phyloP scores from a whole-genome alignment of 1,140 invertebrate species.

The Sarcophaga peregrina region DNA sequence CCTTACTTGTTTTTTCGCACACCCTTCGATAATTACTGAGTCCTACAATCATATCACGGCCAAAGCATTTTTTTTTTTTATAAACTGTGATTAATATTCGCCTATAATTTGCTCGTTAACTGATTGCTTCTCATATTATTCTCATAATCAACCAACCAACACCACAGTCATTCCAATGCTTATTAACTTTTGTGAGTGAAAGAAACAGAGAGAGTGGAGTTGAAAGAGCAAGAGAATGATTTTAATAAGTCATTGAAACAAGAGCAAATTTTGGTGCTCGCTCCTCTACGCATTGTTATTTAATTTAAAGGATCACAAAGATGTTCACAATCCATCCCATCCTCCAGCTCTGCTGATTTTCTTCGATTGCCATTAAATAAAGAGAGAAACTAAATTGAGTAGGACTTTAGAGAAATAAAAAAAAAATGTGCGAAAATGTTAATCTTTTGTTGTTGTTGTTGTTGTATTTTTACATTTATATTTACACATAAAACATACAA shows the following conservation, averaged over 20 bases:
- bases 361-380: too few species aligned
- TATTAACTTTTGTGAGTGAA: too few species aligned
- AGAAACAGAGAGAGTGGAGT: too few species aligned
- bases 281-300: neutral
- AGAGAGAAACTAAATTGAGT: too few species aligned
- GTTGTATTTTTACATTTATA: neutral
- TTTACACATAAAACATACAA: neutral
- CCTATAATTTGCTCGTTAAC: too few species aligned
- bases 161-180: neutral
- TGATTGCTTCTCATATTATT: too few species aligned
- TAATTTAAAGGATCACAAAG: constrained; percentile 1
- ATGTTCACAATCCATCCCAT: neutral
- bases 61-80: too few species aligned
- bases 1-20: too few species aligned
- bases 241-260: constrained; percentile 35
- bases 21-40: too few species aligned
- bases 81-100: too few species aligned
- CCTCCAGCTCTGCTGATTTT: neutral
- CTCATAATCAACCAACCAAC: neutral
- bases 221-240: neutral
- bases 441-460: neutral
- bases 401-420: too few species aligned
- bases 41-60: too few species aligned
- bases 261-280: constrained; percentile 27
- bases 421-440: neutral